These are phyloP conservation scores for Micromesistius poutassou DNA, from an alignment of 2,797 vertebrate genomes.

Conservation along the genomic window DNA sequence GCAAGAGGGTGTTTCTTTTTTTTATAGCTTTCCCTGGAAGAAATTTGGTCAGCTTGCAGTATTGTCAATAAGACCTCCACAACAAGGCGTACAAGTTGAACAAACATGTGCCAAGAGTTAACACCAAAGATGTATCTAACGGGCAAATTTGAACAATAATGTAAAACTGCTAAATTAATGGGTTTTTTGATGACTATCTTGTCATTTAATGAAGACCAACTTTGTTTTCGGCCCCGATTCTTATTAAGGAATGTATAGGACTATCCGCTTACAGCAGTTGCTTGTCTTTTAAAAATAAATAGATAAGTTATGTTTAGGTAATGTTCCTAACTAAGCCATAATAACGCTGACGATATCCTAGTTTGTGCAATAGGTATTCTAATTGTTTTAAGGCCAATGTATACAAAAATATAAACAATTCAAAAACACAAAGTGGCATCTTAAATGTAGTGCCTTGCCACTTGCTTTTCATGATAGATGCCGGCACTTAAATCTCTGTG, in stretches of 20 bases:
- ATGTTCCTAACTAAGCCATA: conserved; percentile 65
- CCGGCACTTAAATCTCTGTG: conserved; percentile 65
- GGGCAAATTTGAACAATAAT: conserved; percentile 37
- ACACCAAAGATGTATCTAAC: conserved; percentile 65
- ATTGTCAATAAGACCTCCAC: conserved; percentile 31
- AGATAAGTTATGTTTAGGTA: conserved; percentile 40
- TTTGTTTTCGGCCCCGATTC: conserved; percentile 29
- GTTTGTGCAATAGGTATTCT: conserved; percentile 63
- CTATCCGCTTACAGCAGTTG: conserved; percentile 62
- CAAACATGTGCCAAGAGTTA: conserved; percentile 61
- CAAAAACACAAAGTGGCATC: conserved; percentile 57
- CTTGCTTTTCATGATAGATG: conserved; percentile 60
- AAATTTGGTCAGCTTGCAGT: conserved; percentile 18
- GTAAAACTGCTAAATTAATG: conserved; percentile 26
- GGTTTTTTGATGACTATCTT: conserved; percentile 37
- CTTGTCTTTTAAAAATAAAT: conserved; percentile 52
- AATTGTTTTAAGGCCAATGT: conserved; percentile 53
- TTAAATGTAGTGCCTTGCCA: conserved; percentile 84
- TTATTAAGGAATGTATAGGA: conserved; percentile 53
- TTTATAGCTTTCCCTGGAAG: conserved; percentile 1
- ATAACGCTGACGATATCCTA: conserved; percentile 42
- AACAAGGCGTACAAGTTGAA: conserved; percentile 46
- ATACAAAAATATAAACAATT: conserved; percentile 44
- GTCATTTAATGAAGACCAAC: conserved; percentile 45
- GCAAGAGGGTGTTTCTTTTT: background rate